Base-by-base conservation (phyloP, 2,888 invertebrate genomes). In the Leptinotarsa haldemani region DNA sequence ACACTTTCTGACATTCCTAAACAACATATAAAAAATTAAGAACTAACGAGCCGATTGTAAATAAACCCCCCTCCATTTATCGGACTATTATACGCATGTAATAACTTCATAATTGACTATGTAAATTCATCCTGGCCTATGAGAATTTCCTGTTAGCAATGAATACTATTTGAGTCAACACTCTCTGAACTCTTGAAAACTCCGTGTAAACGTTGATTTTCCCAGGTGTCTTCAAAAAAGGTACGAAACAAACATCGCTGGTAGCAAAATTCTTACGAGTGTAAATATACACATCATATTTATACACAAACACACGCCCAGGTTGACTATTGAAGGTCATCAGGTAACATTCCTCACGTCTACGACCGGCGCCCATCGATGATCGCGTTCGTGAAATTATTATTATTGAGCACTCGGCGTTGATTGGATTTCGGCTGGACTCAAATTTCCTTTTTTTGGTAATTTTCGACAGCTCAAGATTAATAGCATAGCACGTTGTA, bases 281-380 rank as follows among this genome's bases (percentile, higher is more conserved):
- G 72, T 75, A 77, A 77, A 74, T 73, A 74, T 48, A 73, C 70
- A 65, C 70, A 69, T 65, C 70, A 76, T 77, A 75, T 77, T 71
- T 73, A 70, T 78, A 74, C 75, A 75, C 75, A 77, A 78, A 74
- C 70, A 72, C 78, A 77, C 77, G 76, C 78, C 78, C 77, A 77
- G 70, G 73, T 76, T 73, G 75, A 77, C 73, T 67, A 77, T 77
- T 78, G 84, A 84, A 84, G 84, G 84, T 82, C 84, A 83, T 80
- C 84, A 78, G 78, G 77, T 76, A 75, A 82, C 84, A 84, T 84
- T 84, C 84, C 81, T 79, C 68, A 70, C 74, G 76, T 69, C 75
- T 75, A 80, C 78, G 78, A 78, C 78, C 78, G 83, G 84, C 82
- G 83, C 83, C 82, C 82, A 66, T 75, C 74, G 47, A 69, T 73